Evolutionary conservation across 1,140 invertebrate genomes (phyloP), one percentile per base, ranked within the genome.

Genomic region (Drosophila aff.): DNA sequence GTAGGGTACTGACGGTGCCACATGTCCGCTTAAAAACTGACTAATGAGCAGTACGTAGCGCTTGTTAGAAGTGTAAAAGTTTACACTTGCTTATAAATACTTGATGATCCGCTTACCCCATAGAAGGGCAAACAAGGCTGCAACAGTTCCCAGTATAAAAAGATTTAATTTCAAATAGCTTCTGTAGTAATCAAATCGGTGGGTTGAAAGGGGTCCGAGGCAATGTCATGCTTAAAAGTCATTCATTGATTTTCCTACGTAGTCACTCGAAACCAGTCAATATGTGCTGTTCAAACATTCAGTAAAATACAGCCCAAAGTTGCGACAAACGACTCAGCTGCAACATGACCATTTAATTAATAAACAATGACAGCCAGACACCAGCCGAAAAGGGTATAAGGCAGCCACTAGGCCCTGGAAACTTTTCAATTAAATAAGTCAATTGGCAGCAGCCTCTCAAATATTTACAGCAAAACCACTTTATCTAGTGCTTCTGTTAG

Each of bases 61-160:
- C 59, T 72, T 40, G 16, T 15, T 46, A 60, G 50, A 76, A 69
- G 83, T 87, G 71, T 68, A 68, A 86, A 85, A 82, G 75, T 68
- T 82, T 74, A 67, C 79, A 82, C 69, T 82, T 58, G 21, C 43
- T 23, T 33, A 46, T 69, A 71, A 89, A 80, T 89, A 80, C 80
- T 53, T 83, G 11, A 86, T 83, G 63, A 47, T 28, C 9, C 43
- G 41, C 21, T 26, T 16, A n/a, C n/a, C 38, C 18, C 15, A n/a
- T 26, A 9, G 13, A 13, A 11, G 23, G 9, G 16, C 21, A 31
- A 7, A 43, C 31, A 62, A 43, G 72, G 13, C 73, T 65, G 72
- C 52, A 58, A 23, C 21, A n/a, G 38, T 76, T 76, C 73, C 64
- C 73, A 76, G 46, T 15, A 36, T 31, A 2, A 67, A 28, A 18